Percentiles rank a stretch among this genome's conserved stretches.
Evolutionary conservation across 1,140 invertebrate genomes (phyloP).

Genomic region (Phortica variegata): DNA sequence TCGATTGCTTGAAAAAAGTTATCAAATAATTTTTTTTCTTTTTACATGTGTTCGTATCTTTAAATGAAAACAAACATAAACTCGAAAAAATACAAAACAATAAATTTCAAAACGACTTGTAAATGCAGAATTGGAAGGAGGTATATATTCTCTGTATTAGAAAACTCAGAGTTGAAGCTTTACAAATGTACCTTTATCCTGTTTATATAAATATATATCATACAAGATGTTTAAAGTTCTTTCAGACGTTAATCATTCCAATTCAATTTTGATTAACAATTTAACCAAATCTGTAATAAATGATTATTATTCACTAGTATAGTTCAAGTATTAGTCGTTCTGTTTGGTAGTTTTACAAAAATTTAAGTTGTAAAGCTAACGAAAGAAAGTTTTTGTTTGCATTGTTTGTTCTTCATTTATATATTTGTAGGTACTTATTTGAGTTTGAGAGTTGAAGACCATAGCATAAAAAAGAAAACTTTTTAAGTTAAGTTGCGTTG

Average conservation of each 20-base stretch:
- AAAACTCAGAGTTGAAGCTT: conserved; percentile 39
- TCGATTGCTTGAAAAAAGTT: not conserved
- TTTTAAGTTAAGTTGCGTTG: too few relatives aligned
- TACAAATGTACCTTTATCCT: conserved; percentile 37
- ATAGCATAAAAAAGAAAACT: too few relatives aligned
- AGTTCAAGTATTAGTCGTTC: too few relatives aligned
- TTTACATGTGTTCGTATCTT: conserved; percentile 26
- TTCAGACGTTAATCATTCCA: conserved; percentile 9
- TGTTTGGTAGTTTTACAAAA: too few relatives aligned
- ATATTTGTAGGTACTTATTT: too few relatives aligned
- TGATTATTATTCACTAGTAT: too few relatives aligned
- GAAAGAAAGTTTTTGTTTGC: conserved; percentile 16
- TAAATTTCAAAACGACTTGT: conserved; percentile 21
- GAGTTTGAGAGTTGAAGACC: too few relatives aligned
- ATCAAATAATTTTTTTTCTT: not conserved
- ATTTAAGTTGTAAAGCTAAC: conserved; percentile 6
- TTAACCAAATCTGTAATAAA: conserved; percentile 2
- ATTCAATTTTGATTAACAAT: conserved; percentile 12
- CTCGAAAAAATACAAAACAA: conserved; percentile 18
- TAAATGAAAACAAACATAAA: conserved; percentile 16
- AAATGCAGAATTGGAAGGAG: conserved; percentile 56
- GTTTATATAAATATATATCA: conserved; percentile 19
- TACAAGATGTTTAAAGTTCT: conserved; percentile 10
- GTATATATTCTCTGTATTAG: conserved; percentile 54
- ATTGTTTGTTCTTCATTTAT: conserved; percentile 13